Evolutionary conservation across 1,140 invertebrate species (phyloP).

Genomic region (Drosophila biarmipes): DNA sequence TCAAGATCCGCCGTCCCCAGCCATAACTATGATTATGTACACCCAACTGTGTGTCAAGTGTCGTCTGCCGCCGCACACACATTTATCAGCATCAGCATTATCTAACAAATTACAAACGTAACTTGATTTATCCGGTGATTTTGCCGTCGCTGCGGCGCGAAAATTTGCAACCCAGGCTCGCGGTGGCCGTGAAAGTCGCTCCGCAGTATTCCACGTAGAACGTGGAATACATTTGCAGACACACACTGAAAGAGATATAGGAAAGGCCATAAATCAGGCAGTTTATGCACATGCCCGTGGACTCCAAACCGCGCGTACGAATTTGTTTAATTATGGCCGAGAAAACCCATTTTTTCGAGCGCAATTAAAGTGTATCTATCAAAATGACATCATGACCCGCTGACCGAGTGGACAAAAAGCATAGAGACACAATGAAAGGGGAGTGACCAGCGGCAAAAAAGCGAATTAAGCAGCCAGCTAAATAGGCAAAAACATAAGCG

Average conservation of each 20-base stretch:
- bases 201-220: constrained; percentile 9
- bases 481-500: constrained; percentile 56
- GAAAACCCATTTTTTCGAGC: constrained; percentile 26
- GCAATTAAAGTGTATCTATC: constrained; percentile 74
- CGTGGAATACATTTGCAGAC: constrained; percentile 15
- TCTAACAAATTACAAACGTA: constrained; percentile 84
- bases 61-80: constrained; percentile 38
- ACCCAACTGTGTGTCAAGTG: constrained; percentile 63
- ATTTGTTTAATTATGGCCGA: constrained; percentile 39
- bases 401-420: constrained; percentile 66
- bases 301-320: constrained; percentile 5
- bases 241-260: constrained; percentile 25
- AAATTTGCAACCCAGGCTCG: constrained; percentile 46
- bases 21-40: constrained; percentile 35
- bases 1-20: constrained; percentile 16
- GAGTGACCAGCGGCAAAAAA: constrained; percentile 22
- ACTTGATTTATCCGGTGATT: constrained; percentile 84
- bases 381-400: constrained; percentile 80
- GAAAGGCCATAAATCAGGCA: constrained; percentile 23
- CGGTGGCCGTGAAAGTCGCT: constrained; percentile 66
- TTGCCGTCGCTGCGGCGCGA: constrained; percentile 36
- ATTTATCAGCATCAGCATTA: constrained; percentile 84
- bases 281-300: constrained; percentile 23
- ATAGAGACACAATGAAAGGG: constrained; percentile 39
- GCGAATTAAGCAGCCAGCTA: constrained; percentile 54